Evolutionary conservation across 2,888 invertebrate genomes (phyloP).

Genomic region (Patella pellucida): DNA sequence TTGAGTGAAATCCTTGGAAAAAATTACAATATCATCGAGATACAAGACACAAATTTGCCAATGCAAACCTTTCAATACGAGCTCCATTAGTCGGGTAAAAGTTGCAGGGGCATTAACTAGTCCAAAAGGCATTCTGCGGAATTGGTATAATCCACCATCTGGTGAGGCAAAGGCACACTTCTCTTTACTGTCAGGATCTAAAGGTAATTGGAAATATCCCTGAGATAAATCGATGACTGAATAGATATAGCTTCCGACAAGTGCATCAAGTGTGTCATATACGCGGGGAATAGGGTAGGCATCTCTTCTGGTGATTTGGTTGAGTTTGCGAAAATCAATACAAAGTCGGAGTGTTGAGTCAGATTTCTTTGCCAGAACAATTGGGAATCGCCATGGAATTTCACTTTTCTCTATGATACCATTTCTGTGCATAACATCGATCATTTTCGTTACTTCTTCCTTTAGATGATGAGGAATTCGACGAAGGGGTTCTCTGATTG

Average conservation of each 20-base stretch:
- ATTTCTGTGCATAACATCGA: neutral
- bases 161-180: neutral
- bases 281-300: neutral
- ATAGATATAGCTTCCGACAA: slow-evolving; percentile 1
- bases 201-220: slow-evolving; percentile 8
- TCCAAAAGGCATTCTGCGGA: neutral
- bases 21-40: too few relatives aligned
- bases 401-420: neutral
- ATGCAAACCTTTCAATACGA: too few relatives aligned
- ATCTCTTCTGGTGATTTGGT: neutral
- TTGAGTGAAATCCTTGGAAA: too few relatives aligned
- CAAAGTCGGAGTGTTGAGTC: neutral
- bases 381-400: neutral
- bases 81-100: too few relatives aligned
- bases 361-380: neutral
- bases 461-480: slow-evolving; percentile 2
- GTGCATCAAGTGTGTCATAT: neutral
- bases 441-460: neutral
- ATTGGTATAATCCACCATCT: neutral
- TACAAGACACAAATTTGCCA: too few relatives aligned
- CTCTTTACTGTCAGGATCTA: neutral
- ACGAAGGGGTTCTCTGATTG: neutral
- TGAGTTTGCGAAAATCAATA: neutral
- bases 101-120: neutral
- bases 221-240: slow-evolving; percentile 1